These are phyloP conservation scores for Biston stratarius DNA, from an alignment of 2,888 invertebrate species.

Conservation along the genomic window DNA sequence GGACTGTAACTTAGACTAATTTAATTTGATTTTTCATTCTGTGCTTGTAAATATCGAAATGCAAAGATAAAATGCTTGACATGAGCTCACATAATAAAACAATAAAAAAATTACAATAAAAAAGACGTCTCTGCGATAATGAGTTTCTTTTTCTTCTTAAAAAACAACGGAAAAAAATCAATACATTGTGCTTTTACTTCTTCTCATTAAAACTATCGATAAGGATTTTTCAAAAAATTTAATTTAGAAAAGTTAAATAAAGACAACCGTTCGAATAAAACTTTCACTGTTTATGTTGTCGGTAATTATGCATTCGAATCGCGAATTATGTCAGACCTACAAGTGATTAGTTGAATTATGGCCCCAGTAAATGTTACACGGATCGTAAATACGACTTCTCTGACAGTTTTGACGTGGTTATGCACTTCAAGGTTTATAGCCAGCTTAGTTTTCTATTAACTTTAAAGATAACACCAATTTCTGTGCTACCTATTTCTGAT, in stretches of 20 bases:
- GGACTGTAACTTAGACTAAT: no score
- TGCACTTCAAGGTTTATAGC: slow-evolving; percentile 37
- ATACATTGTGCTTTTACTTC: no score
- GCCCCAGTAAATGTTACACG: slow-evolving; percentile 30
- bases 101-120: no score
- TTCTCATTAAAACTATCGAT: no score
- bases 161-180: no score
- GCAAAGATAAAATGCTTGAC: no score
- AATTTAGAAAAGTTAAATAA: slow-evolving; percentile 16
- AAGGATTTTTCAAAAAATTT: no score
- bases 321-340: slow-evolving; percentile 42
- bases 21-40: no score
- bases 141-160: no score
- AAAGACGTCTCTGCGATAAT: no score
- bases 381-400: slow-evolving; percentile 40
- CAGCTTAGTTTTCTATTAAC: slow-evolving; percentile 21
- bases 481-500: not conserved
- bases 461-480: slow-evolving; percentile 18
- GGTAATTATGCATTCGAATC: slow-evolving; percentile 38
- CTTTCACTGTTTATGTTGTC: slow-evolving; percentile 33
- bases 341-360: slow-evolving; percentile 47
- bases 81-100: no score
- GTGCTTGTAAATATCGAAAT: no score
- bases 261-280: slow-evolving; percentile 20
- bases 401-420: slow-evolving; percentile 44